phyloP scores from a whole-genome alignment of 2,113 vertebrate species.

The Podiceps cristatus region DNA sequence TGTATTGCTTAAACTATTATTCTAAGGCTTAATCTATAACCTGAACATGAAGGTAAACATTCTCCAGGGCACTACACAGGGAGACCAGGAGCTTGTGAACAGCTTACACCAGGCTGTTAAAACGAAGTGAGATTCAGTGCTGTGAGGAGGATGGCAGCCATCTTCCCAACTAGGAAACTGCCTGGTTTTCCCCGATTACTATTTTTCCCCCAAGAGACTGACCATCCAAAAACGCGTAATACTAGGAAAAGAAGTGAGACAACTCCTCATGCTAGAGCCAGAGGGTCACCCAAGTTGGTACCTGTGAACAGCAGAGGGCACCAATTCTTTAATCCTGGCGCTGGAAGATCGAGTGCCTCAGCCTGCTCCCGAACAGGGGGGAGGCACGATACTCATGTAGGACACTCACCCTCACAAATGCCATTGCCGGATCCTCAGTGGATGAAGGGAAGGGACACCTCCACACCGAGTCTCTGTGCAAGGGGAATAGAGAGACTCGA shows the following conservation, averaged over 20 bases:
- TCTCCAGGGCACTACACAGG: not conserved
- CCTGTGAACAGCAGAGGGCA: conserved; percentile 39
- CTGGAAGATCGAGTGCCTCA: not conserved
- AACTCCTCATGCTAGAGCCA: not conserved
- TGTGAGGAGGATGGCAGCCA: not conserved
- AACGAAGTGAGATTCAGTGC: not conserved
- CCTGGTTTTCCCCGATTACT: not conserved
- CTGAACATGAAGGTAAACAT: not conserved
- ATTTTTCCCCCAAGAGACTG: not conserved
- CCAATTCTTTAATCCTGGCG: not conserved
- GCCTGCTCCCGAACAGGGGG: not conserved
- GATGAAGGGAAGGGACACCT: not conserved
- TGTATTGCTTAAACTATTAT: not conserved
- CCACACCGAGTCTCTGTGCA: accelerated
- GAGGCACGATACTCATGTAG: accelerated
- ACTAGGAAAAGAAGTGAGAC: not conserved
- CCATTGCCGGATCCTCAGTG: accelerated
- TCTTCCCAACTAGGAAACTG: not conserved
- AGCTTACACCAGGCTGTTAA: not conserved
- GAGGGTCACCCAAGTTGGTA: not conserved
- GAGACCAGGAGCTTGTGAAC: not conserved
- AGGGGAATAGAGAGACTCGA: not conserved
- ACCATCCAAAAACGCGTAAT: not conserved
- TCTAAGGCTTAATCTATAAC: not conserved
- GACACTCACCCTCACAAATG: not conserved